Conservation (phyloP, 2,113 vertebrate genomes). For the Coracopsis vasa region DNA sequence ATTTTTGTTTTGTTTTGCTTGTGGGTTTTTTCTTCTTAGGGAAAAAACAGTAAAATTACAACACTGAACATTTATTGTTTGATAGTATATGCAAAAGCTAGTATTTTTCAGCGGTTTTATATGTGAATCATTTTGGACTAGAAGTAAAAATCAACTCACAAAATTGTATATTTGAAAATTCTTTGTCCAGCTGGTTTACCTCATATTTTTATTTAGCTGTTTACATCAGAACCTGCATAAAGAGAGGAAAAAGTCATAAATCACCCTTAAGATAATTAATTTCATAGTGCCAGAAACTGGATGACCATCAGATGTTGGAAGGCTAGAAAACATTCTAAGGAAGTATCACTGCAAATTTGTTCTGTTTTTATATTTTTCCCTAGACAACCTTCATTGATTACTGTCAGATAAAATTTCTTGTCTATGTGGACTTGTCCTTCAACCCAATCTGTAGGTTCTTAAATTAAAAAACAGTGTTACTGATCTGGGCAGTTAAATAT, state of each 20-base stretch:
- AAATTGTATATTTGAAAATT: background rate
- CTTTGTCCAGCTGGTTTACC: background rate
- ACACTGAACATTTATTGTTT: background rate
- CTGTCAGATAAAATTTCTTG: background rate
- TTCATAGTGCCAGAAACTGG: background rate
- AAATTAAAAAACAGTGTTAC: background rate
- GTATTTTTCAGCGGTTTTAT: background rate
- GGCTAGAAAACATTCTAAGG: background rate
- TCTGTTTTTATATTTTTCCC: background rate
- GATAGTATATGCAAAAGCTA: background rate
- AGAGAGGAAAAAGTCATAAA: background rate
- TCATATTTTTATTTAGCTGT: background rate
- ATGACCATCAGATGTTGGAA: background rate
- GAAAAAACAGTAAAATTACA: background rate
- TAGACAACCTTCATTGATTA: background rate
- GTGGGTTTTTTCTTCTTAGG: background rate
- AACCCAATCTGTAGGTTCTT: background rate
- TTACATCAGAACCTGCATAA: background rate
- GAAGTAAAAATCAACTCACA: background rate
- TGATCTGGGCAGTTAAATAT: background rate
- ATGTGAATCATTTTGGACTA: background rate
- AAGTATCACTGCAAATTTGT: background rate
- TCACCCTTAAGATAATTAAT: background rate
- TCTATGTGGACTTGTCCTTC: background rate
- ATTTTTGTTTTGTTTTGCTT: background rate